phyloP scores from a whole-genome alignment of 2,797 vertebrate species.

The Crocodylus rhombifer region DNA sequence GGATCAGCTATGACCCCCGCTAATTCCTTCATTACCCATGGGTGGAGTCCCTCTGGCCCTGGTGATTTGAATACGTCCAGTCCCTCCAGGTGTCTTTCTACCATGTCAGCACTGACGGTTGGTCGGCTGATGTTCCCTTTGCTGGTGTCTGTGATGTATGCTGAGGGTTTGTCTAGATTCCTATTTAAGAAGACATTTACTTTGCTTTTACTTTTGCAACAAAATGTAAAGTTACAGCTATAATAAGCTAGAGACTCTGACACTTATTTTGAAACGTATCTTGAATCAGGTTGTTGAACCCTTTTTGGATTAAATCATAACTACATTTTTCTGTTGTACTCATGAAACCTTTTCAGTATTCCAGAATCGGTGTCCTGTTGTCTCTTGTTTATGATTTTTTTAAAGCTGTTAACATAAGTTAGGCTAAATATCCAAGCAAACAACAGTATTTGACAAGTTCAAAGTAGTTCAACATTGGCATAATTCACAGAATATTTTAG shows the following conservation, averaged over 20 bases:
- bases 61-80: too few relatives aligned
- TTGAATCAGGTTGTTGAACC: background rate
- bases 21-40: too few relatives aligned
- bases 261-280: background rate
- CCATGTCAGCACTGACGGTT: too few relatives aligned
- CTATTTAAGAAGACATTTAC: too few relatives aligned
- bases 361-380: background rate
- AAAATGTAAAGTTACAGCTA: background rate
- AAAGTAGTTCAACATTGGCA: background rate
- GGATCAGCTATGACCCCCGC: too few relatives aligned
- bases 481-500: background rate
- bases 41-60: too few relatives aligned
- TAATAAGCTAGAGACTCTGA: background rate
- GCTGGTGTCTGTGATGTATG: too few relatives aligned
- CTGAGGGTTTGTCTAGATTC: too few relatives aligned
- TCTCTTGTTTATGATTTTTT: background rate
- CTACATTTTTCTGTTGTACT: background rate
- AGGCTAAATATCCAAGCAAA: background rate
- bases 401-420: background rate
- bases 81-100: too few relatives aligned
- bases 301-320: background rate
- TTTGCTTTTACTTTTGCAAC: background rate
- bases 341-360: background rate
- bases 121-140: too few relatives aligned
- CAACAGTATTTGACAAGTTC: background rate